Percentiles rank a stretch among this genome's conserved stretches.
Evolutionary conservation across 2,888 invertebrate species (phyloP).

Genomic region (Bimastos eiseni): DNA sequence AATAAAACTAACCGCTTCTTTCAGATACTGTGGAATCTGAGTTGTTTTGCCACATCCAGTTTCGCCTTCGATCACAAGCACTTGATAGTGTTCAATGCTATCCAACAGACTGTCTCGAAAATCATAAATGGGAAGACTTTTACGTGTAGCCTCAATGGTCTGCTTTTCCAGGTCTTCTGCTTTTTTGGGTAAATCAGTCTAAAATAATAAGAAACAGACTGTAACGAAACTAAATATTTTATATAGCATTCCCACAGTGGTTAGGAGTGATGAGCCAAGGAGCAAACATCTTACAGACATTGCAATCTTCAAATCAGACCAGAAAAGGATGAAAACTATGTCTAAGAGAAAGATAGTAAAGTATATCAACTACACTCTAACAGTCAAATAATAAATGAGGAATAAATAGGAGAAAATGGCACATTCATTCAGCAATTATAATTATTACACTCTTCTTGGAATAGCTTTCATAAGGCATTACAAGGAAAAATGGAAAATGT

Average conservation of each 20-base stretch:
- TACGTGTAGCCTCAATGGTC: slow-evolving; percentile 87
- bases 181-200: slow-evolving; percentile 15
- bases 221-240: slow-evolving; percentile 23
- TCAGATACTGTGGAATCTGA: slow-evolving; percentile 68
- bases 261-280: too few species aligned
- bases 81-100: slow-evolving; percentile 52
- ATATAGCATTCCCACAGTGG: background rate
- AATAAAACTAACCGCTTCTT: slow-evolving; percentile 63
- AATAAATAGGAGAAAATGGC: too few species aligned
- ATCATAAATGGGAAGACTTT: slow-evolving; percentile 88
- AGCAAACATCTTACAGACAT: background rate
- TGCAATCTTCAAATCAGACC: background rate
- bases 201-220: background rate
- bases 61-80: slow-evolving; percentile 92
- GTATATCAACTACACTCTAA: too few species aligned
- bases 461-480: too few species aligned
- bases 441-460: too few species aligned
- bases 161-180: slow-evolving; percentile 65
- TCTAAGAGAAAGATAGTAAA: background rate
- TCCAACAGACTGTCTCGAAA: slow-evolving; percentile 71
- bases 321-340: background rate
- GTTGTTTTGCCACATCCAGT: slow-evolving; percentile 69
- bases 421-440: too few species aligned
- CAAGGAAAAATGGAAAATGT: too few species aligned
- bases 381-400: too few species aligned